Percentiles rank a stretch among this genome's conserved stretches.
These are phyloP conservation scores for Hemitrygon akajei DNA, from an alignment of 2,797 vertebrate species.

Conservation along the genomic window DNA sequence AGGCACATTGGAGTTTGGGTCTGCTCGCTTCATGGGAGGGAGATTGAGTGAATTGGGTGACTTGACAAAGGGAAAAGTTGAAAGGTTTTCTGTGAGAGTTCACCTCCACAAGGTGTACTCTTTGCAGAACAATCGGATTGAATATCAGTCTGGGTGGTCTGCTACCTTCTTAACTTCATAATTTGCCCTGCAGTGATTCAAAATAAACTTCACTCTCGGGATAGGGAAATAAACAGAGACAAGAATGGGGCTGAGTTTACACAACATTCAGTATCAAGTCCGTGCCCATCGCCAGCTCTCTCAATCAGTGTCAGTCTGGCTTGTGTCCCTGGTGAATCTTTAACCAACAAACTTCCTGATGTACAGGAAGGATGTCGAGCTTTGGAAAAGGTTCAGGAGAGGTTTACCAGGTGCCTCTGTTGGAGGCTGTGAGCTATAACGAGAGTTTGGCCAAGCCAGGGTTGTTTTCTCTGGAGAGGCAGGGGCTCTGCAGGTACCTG, in stretches of 20 bases:
- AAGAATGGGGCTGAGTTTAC: neutral
- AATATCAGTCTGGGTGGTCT: neutral
- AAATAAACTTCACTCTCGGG: neutral
- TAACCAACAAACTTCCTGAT: neutral
- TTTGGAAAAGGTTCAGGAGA: no score
- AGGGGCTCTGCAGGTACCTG: no score
- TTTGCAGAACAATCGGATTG: neutral
- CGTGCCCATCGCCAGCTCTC: neutral
- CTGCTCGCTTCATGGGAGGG: neutral
- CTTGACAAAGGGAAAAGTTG: neutral
- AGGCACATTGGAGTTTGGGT: no score
- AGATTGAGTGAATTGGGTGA: neutral
- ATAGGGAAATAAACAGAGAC: neutral
- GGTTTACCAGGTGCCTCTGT: no score
- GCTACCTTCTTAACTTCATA: neutral
- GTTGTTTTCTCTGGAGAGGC: no score
- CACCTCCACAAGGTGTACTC: neutral
- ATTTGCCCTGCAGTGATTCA: constrained; percentile 13
- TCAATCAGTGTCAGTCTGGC: neutral
- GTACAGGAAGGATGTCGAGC: no score
- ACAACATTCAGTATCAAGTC: constrained; percentile 3
- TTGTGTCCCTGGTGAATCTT: neutral
- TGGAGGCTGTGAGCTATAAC: no score
- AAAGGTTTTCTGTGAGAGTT: neutral
- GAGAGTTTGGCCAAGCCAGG: no score